Percentiles rank a stretch among this genome's conserved stretches.
phyloP scores from a whole-genome alignment of 1,140 invertebrate species.

The Pollicipes pollicipes region DNA sequence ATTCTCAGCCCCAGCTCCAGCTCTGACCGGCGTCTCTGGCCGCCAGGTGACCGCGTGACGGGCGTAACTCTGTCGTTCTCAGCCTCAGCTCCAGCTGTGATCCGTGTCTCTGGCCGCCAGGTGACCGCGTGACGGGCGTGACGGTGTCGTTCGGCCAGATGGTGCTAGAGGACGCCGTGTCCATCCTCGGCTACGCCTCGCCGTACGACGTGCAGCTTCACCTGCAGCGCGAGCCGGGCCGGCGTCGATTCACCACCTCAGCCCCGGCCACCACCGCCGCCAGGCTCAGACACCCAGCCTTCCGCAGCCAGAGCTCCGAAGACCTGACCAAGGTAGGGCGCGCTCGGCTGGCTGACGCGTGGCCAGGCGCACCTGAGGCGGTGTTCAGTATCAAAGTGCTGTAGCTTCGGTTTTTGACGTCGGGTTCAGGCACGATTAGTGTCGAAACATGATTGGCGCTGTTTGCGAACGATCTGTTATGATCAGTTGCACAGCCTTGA shows the following conservation, averaged over 20 bases:
- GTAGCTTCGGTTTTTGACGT: too few relatives aligned
- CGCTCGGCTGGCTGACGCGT: too few relatives aligned
- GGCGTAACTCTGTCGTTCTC: too few relatives aligned
- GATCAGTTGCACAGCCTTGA: too few relatives aligned
- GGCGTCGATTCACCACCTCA: neutral
- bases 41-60: constrained; percentile 14
- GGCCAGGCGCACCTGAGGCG: too few relatives aligned
- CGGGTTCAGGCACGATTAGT: too few relatives aligned
- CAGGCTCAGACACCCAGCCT: too few relatives aligned
- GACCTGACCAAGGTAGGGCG: neutral
- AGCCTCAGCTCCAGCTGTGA: neutral
- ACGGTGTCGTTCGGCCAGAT: constrained; percentile 72
- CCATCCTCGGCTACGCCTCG: constrained; percentile 76
- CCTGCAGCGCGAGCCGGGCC: constrained; percentile 31
- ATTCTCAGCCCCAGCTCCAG: too few relatives aligned
- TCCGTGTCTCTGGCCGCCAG: constrained; percentile 30
- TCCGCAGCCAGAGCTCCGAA: neutral
- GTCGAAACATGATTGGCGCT: too few relatives aligned
- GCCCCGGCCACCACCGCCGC: neutral
- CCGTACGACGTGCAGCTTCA: constrained; percentile 64
- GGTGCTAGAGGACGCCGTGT: constrained; percentile 73
- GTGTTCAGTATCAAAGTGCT: too few relatives aligned
- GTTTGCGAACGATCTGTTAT: too few relatives aligned
- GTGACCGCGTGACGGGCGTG: constrained; percentile 65
- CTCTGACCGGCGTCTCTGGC: neutral